These are phyloP conservation scores for Tolypeutes matacus DNA, from an alignment of 2,797 vertebrate genomes.

Conservation along the genomic window DNA sequence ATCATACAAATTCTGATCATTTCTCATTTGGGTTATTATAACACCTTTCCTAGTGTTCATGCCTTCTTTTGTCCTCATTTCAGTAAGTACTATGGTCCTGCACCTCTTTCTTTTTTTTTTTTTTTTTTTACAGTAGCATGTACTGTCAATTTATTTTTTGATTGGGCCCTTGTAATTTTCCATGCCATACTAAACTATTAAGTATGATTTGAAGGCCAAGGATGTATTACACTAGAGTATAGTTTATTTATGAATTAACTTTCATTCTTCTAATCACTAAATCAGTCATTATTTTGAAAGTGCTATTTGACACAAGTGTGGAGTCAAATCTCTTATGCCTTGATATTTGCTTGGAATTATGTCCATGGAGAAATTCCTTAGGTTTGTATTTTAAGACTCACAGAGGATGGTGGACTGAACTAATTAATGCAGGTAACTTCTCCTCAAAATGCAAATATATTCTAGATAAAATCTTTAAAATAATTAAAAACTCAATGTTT, in stretches of 20 bases:
- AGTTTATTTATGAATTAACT: conserved; percentile 4
- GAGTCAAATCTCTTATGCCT: neutral
- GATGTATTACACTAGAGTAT: neutral
- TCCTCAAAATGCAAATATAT: neutral
- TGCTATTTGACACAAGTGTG: neutral
- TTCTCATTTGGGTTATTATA: neutral
- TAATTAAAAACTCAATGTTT: conserved; percentile 30
- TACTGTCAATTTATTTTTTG: conserved; percentile 21
- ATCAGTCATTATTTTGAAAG: neutral
- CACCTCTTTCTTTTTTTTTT: neutral
- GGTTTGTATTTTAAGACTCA: conserved; percentile 25
- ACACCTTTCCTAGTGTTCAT: neutral
- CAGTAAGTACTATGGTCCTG: neutral
- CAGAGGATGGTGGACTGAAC: neutral
- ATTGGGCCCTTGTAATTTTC: neutral
- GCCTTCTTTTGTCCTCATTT: neutral
- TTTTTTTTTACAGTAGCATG: neutral
- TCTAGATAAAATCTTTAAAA: neutral
- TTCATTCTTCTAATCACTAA: conserved; percentile 35
- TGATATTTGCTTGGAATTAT: conserved; percentile 12
- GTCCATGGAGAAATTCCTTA: neutral
- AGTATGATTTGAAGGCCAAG: conserved; percentile 4
- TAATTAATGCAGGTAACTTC: neutral
- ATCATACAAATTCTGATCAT: neutral
- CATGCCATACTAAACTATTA: neutral